Conservation (phyloP, 2,888 invertebrate genomes). For the Cataglyphis rosenhaueri region DNA sequence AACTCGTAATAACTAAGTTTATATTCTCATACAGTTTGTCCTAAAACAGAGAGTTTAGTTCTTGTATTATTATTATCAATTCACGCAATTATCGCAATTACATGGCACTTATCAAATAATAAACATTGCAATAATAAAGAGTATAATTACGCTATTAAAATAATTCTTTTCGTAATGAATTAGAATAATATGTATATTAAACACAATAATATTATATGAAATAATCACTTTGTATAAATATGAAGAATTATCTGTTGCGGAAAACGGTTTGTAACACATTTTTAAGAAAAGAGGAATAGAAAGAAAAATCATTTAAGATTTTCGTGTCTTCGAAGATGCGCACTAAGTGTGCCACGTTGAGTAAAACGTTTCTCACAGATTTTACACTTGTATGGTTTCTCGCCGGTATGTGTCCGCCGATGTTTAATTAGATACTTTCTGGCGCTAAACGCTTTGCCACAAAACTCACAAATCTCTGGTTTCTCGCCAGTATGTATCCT, state of each 20-base stretch:
- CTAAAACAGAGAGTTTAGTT: neutral
- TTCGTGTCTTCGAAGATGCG: conserved; percentile 78
- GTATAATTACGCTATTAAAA: neutral
- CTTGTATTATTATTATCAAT: neutral
- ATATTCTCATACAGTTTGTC: neutral
- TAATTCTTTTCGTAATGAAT: neutral
- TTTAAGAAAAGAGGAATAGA: neutral
- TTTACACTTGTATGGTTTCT: conserved; percentile 79
- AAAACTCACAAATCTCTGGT: conserved; percentile 80
- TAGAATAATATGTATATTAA: neutral
- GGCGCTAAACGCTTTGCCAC: conserved; percentile 78
- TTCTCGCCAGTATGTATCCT: conserved; percentile 80
- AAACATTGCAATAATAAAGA: neutral
- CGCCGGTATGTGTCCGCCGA: conserved; percentile 78
- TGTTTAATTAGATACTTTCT: conserved; percentile 78
- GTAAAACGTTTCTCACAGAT: conserved; percentile 82
- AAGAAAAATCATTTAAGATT: conserved; percentile 37
- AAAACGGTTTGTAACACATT: neutral
- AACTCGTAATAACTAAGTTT: neutral
- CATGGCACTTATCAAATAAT: neutral
- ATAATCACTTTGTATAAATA: neutral
- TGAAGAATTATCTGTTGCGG: neutral
- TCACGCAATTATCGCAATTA: neutral
- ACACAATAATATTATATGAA: neutral
- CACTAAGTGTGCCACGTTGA: conserved; percentile 80